These are phyloP conservation scores for Drosophila aff. DNA, from an alignment of 1,140 invertebrate genomes.

Conservation along the genomic window DNA sequence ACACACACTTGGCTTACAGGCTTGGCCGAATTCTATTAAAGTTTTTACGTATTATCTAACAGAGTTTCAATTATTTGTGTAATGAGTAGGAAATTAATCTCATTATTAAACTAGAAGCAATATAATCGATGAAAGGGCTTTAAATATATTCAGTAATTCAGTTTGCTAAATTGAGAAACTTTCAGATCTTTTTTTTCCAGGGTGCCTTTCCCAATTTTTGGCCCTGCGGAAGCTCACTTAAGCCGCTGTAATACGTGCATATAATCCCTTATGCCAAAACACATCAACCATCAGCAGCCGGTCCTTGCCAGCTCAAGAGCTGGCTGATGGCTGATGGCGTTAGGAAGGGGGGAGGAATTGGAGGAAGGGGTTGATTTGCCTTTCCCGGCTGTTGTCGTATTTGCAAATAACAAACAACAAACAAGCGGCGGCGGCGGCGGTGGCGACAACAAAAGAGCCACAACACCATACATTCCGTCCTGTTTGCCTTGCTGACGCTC, in stretches of 20 bases:
- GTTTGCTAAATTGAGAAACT: background rate
- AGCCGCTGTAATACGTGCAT: conserved; percentile 60
- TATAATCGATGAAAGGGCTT: background rate
- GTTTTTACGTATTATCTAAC: conserved; percentile 8
- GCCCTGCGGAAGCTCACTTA: conserved; percentile 30
- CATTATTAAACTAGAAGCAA: background rate
- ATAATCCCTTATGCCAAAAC: conserved; percentile 62
- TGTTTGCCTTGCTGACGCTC: conserved; percentile 57
- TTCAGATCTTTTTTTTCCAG: background rate
- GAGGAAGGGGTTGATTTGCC: conserved; percentile 29
- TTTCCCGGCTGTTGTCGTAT: conserved; percentile 34
- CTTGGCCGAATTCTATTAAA: conserved; percentile 39
- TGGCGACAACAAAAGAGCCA: conserved; percentile 21
- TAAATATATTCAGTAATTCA: conserved; percentile 2
- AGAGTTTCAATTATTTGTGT: background rate
- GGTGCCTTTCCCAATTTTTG: conserved; percentile 2
- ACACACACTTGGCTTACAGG: conserved; percentile 6
- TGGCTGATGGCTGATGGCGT: background rate
- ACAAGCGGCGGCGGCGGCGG: conserved; percentile 11
- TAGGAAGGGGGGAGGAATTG: no score
- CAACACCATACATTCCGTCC: conserved; percentile 13
- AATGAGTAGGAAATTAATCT: conserved; percentile 1
- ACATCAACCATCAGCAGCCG: conserved; percentile 31
- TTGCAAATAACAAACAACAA: conserved; percentile 47
- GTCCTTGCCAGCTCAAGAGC: conserved; percentile 28